Evolutionary conservation across 2,888 invertebrate species (phyloP).

Genomic region (Dendrolimus houi): DNA sequence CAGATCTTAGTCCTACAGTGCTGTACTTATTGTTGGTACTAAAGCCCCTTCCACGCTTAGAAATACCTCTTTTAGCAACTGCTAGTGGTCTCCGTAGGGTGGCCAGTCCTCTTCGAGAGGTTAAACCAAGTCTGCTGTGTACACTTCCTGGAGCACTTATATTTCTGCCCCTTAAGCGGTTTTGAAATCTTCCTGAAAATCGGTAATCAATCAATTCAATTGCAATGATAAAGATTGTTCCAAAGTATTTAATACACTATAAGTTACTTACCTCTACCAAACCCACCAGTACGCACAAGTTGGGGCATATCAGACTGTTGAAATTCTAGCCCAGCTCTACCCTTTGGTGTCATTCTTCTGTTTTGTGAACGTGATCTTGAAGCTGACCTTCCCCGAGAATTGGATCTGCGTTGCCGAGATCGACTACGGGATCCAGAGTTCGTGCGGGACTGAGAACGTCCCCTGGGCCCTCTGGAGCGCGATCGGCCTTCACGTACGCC

Average conservation of each 20-base stretch:
- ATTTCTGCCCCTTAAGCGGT: constrained; percentile 41
- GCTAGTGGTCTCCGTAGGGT: constrained; percentile 48
- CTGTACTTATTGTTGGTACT: constrained; percentile 53
- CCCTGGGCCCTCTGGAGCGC: constrained; percentile 31
- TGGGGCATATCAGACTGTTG: constrained; percentile 38
- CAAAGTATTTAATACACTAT: too few relatives aligned
- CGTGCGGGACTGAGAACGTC: constrained; percentile 31
- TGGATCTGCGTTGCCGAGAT: constrained; percentile 32
- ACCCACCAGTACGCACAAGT: constrained; percentile 36
- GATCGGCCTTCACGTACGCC: constrained; percentile 29
- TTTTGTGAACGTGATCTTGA: constrained; percentile 54
- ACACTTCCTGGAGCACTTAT: constrained; percentile 42
- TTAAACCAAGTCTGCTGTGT: constrained; percentile 58
- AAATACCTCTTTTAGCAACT: constrained; percentile 57
- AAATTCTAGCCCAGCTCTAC: constrained; percentile 55
- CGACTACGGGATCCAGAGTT: constrained; percentile 36
- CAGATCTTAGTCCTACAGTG: constrained; percentile 61
- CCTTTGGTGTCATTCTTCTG: constrained; percentile 55
- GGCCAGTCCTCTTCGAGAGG: constrained; percentile 38
- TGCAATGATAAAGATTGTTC: too few relatives aligned
- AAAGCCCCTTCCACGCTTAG: constrained; percentile 59
- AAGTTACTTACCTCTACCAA: constrained; percentile 25
- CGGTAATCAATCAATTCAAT: neutral
- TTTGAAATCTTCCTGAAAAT: constrained; percentile 42
- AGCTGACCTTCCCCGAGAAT: constrained; percentile 41